Evolutionary conservation across 2,797 vertebrate genomes (phyloP), one percentile per base, ranked within the genome.

Genomic region (Periophthalmus magnuspinnatus): DNA sequence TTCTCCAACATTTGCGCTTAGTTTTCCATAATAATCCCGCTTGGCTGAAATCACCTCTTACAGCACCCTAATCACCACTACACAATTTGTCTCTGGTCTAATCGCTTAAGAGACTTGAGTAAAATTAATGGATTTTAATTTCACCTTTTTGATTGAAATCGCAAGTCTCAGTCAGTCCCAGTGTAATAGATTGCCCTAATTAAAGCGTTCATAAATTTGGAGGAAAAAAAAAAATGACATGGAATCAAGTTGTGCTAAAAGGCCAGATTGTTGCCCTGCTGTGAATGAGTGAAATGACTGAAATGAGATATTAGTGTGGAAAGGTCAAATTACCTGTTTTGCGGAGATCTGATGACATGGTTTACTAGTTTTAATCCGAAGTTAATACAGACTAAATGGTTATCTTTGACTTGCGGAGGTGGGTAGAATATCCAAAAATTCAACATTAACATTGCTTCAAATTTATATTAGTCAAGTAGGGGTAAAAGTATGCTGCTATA

Each of bases 121-220:
- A 21, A 86, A 66, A 92, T 91, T 87, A 88, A 85, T 83, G 62
- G 45, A 85, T 76, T 88, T 84, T 74, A 89, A 90, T 90, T 81
- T 41, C 86, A 82, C 84, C 77, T 80, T 87, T 82, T 82, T 79
- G 66, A 68, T 82, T 86, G 81, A 81, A 84, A 84, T 75, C 80
- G 69, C 76, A 34, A 72, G 68, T 69, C 76, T 65, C 59, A 67
- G 75, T 87, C 71, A 82, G 62, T 84, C 74, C 74, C 64, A 38
- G 38, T 78, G 54, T 74, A 84, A 86, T 86, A 82, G 81, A 88
- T 88, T 89, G 77, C 71, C 74, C 77, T 77, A 75, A 86, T 86
- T 79, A 87, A 88, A 90, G 84, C 88, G 88, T 88, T 68, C 79
- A 61, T 66, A 65, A 77, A 34, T 70, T 66, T 77, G 61, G 77